Evolutionary conservation across 37 sponge, comb jelly and placozoan genomes (phyloP).

Genomic region (Beroe forskalii): DNA sequence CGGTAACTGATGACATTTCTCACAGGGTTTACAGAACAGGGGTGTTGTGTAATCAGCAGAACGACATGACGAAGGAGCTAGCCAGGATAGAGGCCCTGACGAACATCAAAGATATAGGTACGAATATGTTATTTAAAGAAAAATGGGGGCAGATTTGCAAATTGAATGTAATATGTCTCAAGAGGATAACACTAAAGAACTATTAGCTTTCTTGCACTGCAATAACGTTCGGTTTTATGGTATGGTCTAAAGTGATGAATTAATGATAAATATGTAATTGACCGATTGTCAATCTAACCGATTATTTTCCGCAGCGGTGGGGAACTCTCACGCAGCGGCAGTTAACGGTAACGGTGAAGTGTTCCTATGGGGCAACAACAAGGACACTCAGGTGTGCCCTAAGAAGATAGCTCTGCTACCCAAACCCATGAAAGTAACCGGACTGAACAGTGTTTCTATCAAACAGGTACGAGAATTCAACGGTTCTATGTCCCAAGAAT

Average conservation of each 20-base stretch:
- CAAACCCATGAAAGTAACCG: constrained; percentile 55
- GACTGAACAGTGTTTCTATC: constrained; percentile 28
- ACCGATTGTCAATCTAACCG: too few relatives aligned
- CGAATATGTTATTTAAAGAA: too few relatives aligned
- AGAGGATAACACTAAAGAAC: too few relatives aligned
- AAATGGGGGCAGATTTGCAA: too few relatives aligned
- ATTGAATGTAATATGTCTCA: too few relatives aligned
- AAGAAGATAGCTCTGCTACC: constrained; percentile 34
- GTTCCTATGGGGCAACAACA: constrained; percentile 63
- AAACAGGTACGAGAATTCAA: constrained; percentile 25
- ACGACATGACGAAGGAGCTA: constrained; percentile 15
- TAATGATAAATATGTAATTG: too few relatives aligned
- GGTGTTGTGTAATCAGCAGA: constrained; percentile 43
- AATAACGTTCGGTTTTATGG: too few relatives aligned
- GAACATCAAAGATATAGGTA: constrained; percentile 52
- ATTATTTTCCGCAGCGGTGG: constrained; percentile 30
- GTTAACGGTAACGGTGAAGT: constrained; percentile 59
- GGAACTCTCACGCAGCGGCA: constrained; percentile 37
- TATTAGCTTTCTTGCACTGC: too few relatives aligned
- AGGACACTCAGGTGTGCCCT: constrained; percentile 45
- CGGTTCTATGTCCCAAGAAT: too few relatives aligned
- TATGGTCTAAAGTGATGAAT: too few relatives aligned
- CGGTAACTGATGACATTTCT: too few relatives aligned
- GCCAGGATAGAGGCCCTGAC: constrained; percentile 4
- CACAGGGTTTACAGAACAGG: constrained; percentile 23